Base-by-base conservation (phyloP, 2,113 vertebrate species). In the Syngnathus scovelli region DNA sequence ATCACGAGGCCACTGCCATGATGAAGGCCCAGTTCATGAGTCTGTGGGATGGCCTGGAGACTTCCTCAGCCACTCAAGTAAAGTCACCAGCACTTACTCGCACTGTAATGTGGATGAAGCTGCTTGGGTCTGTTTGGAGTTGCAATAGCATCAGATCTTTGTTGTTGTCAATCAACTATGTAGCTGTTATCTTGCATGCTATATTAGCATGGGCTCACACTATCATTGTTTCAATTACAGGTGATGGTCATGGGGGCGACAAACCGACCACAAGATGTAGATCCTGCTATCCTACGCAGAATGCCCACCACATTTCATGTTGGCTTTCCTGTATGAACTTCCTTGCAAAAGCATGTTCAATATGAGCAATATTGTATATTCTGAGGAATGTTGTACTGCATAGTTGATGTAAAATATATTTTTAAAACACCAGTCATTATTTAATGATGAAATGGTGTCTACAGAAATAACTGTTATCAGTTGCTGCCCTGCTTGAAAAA, bases 1-100 rank as follows among this genome's bases (percentile, higher is more conserved):
- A 93, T 71, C 92, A 93, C 0, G 93, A 93, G 76, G 91, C 91
- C 70, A 93, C 92, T 1, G 92, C 93, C 62, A 93, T 93, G 91
- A 93, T 93, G 91, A 93, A 93, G 73, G 91, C 93, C 38, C 92
- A 93, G 84, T 93, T 93, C 80, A 93, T 93, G 92, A 93, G 91
- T 66, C 89, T 93, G 62, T 93, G 93, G 93, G 92, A 93, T 27
- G 93, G 93, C 9, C 74, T 93, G 64, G 89, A 92, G 21, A 93
- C 92, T 0, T 74, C 79, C 6, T 11, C 77, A 11, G 80, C 78
- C 72, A 92, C 87, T 65, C 92, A 92, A 91, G 92, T 93, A 61
- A 64, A n/a, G 48, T 33, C 9, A 59, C 27, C 27, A 60, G 0
- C 43, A 7, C 23, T 58, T 11, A 36, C 16, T 52, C 1, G 6